Percentiles rank a stretch among this genome's conserved stretches.
These are phyloP conservation scores for Rhopilema esculentum DNA, from an alignment of 30 jellyfish, hydroid and myxozoan species.

Conservation along the genomic window DNA sequence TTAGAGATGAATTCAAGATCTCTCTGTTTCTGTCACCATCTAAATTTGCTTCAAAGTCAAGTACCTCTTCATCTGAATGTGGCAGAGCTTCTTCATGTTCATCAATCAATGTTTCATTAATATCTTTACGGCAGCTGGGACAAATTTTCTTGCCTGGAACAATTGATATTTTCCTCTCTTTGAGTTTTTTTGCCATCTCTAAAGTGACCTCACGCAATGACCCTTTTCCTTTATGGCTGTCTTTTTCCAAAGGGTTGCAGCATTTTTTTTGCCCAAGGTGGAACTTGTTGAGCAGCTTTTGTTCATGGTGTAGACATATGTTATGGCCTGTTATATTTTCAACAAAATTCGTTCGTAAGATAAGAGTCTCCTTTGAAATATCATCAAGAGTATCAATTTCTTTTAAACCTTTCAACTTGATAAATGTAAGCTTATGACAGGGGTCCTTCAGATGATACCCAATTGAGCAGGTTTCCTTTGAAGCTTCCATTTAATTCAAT, in stretches of 20 bases:
- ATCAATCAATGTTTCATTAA: constrained; percentile 4
- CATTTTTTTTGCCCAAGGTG: constrained; percentile 13
- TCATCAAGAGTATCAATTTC: neutral
- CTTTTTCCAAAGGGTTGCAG: constrained; percentile 42
- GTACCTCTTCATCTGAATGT: constrained; percentile 4
- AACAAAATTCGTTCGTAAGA: constrained; percentile 19
- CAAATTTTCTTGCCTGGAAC: constrained; percentile 34
- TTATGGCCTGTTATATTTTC: neutral
- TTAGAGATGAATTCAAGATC: constrained; percentile 9
- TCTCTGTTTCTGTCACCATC: constrained; percentile 17
- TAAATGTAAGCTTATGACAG: constrained; percentile 18
- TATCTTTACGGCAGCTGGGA: constrained; percentile 34
- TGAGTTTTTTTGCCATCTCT: constrained; percentile 27
- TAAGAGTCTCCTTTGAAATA: constrained; percentile 16
- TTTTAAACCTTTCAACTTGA: constrained; percentile 1
- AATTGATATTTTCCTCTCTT: neutral
- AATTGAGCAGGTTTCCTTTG: constrained; percentile 30
- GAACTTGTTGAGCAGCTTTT: constrained; percentile 16
- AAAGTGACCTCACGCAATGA: constrained; percentile 44
- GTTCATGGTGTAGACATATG: neutral
- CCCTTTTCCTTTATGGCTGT: constrained; percentile 14
- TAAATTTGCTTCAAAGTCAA: constrained; percentile 2
- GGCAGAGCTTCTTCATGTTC: neutral
- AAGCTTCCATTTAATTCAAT: neutral
- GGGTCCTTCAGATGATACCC: constrained; percentile 12